Evolutionary conservation across 2,797 vertebrate genomes (phyloP), one percentile per base, ranked within the genome.

Genomic region (Poecilia picta): DNA sequence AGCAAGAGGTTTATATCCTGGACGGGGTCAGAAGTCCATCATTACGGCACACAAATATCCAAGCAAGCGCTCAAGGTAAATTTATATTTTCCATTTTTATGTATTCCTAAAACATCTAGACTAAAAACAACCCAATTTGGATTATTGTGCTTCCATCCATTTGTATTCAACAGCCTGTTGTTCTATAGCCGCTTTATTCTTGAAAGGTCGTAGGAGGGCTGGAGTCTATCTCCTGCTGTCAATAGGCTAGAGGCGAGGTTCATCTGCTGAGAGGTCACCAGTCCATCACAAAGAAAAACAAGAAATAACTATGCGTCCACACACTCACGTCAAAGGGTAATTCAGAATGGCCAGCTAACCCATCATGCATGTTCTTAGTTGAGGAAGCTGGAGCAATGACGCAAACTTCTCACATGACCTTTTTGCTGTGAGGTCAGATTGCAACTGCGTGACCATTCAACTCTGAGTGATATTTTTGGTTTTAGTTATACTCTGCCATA

Each of bases 211-310:
- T 43, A 25, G 33, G 20, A 41, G 36, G 18, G 36, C 36, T 68
- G 33, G 39, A 23, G 23, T 25, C 36, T 6, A 43, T 25, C 39
- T 70, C 39, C 39, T n/a, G 20, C 66, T 43, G 23, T 70, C 66
- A 43, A 43, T 25, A 70, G 39, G 23, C 10, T 25, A 6, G 39
- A 70, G 66, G 39, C 12, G 39, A 8, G n/a, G 20, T 43, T 13
- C 20, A 70, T 25, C 39, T 36, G 53, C 2, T 2, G 20, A 70
- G 66, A 41, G 64, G 36, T 68, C 36, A 68, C 36, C 20, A 68
- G 20, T 68, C n/a, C 36, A n/a, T 70, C 36, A 70, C 66, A 70
- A 43, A 70, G 36, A 70, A 39, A 70, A 70, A 41, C 36, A 70
- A 43, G 39, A 70, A 70, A 70, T 70, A 39, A 41, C 64, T 25